phyloP scores from a whole-genome alignment of 2,797 vertebrate genomes.

The Sebastes nivosus region DNA sequence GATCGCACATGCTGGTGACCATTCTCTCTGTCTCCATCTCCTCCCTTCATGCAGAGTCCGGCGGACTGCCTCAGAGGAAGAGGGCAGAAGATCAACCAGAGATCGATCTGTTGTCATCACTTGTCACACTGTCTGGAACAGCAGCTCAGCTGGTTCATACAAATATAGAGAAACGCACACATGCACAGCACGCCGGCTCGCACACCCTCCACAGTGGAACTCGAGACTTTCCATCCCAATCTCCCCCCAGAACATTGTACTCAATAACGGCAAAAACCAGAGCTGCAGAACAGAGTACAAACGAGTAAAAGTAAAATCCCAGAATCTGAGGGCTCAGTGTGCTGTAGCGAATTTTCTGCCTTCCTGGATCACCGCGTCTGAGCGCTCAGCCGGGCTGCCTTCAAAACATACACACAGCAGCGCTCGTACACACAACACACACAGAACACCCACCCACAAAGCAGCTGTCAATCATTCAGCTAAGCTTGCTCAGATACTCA shows the following conservation, averaged over 20 bases:
- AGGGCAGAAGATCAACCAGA: slow-evolving; percentile 1
- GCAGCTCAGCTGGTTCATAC: background rate
- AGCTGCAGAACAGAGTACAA: slow-evolving; percentile 57
- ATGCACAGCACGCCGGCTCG: background rate
- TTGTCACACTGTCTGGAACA: slow-evolving; percentile 11
- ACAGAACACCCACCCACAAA: slow-evolving; percentile 1
- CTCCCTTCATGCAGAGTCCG: background rate
- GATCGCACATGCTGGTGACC: slow-evolving; percentile 5
- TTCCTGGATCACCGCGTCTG: slow-evolving; percentile 55
- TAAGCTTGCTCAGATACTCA: slow-evolving; percentile 26
- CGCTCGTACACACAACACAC: slow-evolving; percentile 10
- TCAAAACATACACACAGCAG: slow-evolving; percentile 20
- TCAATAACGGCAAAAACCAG: slow-evolving; percentile 61
- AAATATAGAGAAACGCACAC: slow-evolving; percentile 10
- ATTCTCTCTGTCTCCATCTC: background rate
- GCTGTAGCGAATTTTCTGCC: slow-evolving; percentile 59
- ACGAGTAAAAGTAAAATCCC: slow-evolving; percentile 61
- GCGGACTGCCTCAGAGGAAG: slow-evolving; percentile 10
- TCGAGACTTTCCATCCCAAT: slow-evolving; percentile 23
- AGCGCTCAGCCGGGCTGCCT: slow-evolving; percentile 39
- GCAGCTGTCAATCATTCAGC: slow-evolving; percentile 50
- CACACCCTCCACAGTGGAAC: background rate
- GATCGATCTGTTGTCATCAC: slow-evolving; percentile 24
- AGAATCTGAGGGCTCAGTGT: slow-evolving; percentile 49
- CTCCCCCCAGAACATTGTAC: slow-evolving; percentile 47